Base-by-base conservation (phyloP, 1,140 invertebrate species). In the Brevipalpus yothersi region DNA sequence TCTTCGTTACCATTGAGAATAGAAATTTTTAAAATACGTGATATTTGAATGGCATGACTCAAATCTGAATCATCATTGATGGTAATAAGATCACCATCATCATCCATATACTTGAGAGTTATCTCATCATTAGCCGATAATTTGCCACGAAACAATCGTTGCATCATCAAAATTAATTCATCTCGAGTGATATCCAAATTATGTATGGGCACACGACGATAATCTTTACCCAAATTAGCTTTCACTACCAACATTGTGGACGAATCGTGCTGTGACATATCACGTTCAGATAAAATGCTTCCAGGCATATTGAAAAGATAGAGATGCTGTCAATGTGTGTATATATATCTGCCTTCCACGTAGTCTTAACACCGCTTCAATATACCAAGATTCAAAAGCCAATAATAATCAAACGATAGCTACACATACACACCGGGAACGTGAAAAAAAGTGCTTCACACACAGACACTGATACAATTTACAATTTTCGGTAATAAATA, bases 161-260 rank as follows among this genome's bases (percentile, higher is more conserved):
- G 80, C 80, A 83, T 82, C 82, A 84, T 83, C 15, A 83, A 70
- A 45, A 83, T 75, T 17, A 84, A 67, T 70, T 84, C 82, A 73
- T 83, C 81, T 69, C 81, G 83, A 3, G 81, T 84, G 58, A 83
- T 79, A 45, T 82, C 81, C 68, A 83, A 81, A 73, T 83, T 83
- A 67, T 82, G 79, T 56, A 83, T 82, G 3, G 81, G 79, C 62
- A 83, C 81, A 58, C 80, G 71, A 12, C 82, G 71, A 56, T 83
- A 81, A 69, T 83, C 81, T 69, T 82, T 78, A 15, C 77, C 79
- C 49, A 83, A 73, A 65, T 81, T 76, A 43, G 79, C 81, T 65
- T 73, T 77, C 54, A 77, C 77, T 41, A 77, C 76, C 19, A 77
- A 65, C 60, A 76, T 77, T 4, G 75, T 75, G 61, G 69, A 72